Conservation (phyloP, 2,797 vertebrate species). For the Liasis olivaceus region DNA sequence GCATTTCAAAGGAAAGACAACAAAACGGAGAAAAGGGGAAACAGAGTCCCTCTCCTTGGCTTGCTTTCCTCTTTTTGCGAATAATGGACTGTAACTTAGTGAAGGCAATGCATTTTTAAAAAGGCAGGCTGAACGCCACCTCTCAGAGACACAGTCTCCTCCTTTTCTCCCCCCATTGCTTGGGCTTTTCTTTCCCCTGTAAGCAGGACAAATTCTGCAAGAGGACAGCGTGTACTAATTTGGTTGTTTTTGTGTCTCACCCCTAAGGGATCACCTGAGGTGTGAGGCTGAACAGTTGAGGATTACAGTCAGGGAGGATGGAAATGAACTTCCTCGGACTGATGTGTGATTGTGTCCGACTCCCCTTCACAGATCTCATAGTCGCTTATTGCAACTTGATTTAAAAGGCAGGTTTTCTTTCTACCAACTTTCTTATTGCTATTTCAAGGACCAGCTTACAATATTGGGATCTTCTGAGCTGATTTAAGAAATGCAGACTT, state of each 20-base stretch:
- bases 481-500: neutral
- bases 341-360: neutral
- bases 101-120: slow-evolving; percentile 6
- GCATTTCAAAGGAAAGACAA: neutral
- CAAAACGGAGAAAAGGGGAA: neutral
- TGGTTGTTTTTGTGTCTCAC: slow-evolving; percentile 16
- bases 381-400: neutral
- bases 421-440: no score
- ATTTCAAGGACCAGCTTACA: neutral
- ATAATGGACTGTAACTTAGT: neutral
- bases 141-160: neutral
- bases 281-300: neutral
- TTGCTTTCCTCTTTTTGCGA: neutral
- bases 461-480: neutral
- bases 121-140: neutral
- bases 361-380: slow-evolving; percentile 8
- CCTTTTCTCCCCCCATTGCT: neutral
- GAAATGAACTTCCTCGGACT: slow-evolving; percentile 2
- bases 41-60: neutral
- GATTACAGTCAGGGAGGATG: neutral
- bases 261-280: neutral
- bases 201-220: slow-evolving; percentile 2
- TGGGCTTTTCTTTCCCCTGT: neutral
- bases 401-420: neutral
- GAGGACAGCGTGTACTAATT: slow-evolving; percentile 6